phyloP scores from a whole-genome alignment of 2,113 vertebrate genomes.

The Sylvilagus bachmani region DNA sequence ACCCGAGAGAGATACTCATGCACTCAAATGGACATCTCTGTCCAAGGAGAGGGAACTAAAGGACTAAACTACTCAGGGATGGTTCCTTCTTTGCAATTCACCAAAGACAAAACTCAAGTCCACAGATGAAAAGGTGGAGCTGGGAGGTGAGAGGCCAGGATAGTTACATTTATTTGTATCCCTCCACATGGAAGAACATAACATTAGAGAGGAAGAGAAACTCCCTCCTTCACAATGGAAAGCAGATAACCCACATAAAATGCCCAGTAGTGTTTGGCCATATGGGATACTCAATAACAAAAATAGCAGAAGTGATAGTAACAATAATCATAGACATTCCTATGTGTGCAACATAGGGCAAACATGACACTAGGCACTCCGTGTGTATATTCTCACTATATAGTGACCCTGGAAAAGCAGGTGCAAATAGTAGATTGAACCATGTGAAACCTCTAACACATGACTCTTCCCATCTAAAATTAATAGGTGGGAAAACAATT shows the following conservation, averaged over 20 bases:
- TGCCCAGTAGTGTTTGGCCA: neutral
- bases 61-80: neutral
- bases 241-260: neutral
- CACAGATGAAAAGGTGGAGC: neutral
- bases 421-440: neutral
- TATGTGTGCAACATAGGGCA: accelerated
- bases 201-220: neutral
- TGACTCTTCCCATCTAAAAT: neutral
- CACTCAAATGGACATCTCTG: neutral
- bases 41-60: neutral
- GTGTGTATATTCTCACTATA: neutral
- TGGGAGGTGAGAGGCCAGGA: neutral
- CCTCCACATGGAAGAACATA: accelerated
- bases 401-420: neutral
- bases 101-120: neutral
- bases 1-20: neutral
- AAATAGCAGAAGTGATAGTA: neutral
- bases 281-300: too few relatives aligned
- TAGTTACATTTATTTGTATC: too few relatives aligned
- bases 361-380: neutral
- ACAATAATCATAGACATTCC: neutral
- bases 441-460: neutral
- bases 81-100: neutral
- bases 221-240: neutral
- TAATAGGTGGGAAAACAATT: neutral